phyloP scores from a whole-genome alignment of 2,888 invertebrate genomes.

The Antitype chi region DNA sequence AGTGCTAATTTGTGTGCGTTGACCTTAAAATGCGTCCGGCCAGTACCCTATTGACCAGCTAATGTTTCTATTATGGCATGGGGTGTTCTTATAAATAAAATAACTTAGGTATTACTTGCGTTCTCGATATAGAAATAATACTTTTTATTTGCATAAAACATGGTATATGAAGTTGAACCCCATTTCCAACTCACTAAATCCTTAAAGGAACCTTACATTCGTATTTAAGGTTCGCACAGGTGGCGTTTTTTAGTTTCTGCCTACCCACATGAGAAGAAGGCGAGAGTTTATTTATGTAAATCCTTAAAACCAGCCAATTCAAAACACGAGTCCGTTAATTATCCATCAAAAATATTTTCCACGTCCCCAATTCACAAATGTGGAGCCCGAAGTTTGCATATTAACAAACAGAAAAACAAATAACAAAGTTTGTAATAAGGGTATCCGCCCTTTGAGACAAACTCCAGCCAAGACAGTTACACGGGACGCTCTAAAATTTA shows the following conservation, averaged over 20 bases:
- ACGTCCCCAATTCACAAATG: conserved; percentile 37
- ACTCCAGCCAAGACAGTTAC: conserved; percentile 43
- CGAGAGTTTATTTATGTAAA: background rate
- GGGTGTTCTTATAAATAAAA: background rate
- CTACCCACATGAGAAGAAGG: background rate
- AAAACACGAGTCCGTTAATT: conserved; percentile 28
- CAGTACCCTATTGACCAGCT: background rate
- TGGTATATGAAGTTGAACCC: too few relatives aligned
- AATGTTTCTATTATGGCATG: background rate
- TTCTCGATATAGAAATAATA: too few relatives aligned
- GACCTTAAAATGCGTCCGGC: background rate
- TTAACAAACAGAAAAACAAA: conserved; percentile 58
- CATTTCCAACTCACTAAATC: too few relatives aligned
- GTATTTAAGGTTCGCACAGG: too few relatives aligned
- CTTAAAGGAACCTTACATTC: too few relatives aligned
- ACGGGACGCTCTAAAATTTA: conserved; percentile 51
- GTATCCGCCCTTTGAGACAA: conserved; percentile 59
- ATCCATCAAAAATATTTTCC: conserved; percentile 41
- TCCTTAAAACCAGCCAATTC: background rate
- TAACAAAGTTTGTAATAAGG: conserved; percentile 62
- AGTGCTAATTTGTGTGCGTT: too few relatives aligned
- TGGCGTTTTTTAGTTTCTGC: too few relatives aligned
- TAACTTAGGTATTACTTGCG: background rate
- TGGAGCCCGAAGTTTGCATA: conserved; percentile 46
- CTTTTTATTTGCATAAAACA: too few relatives aligned